Conservation (phyloP, 2,797 vertebrate genomes). For the Pygocentrus nattereri region DNA sequence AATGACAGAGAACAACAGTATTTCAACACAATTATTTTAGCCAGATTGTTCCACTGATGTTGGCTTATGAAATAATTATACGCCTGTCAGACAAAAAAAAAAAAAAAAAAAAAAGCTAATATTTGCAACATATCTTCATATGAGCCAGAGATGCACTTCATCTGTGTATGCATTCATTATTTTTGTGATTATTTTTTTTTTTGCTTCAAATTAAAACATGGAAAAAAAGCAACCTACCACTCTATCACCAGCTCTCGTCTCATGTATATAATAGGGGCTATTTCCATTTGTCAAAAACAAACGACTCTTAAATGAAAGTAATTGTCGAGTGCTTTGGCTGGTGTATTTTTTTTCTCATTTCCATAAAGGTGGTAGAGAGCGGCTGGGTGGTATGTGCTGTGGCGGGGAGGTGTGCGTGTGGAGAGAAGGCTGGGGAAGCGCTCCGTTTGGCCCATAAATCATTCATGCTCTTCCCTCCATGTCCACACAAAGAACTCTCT, state of each 20-base stretch:
- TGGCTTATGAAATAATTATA: conserved; percentile 32
- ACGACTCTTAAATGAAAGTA: conserved; percentile 41
- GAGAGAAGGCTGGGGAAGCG: conserved; percentile 47
- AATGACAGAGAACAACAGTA: conserved; percentile 33
- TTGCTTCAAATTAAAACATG: background rate
- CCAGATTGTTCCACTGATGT: conserved; percentile 10
- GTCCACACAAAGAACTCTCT: conserved; percentile 54
- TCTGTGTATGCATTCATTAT: conserved; percentile 28
- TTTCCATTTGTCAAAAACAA: conserved; percentile 49
- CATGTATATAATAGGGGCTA: conserved; percentile 39
- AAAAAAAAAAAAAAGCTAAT: conserved; percentile 37
- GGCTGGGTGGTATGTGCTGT: conserved; percentile 19
- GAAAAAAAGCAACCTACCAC: background rate
- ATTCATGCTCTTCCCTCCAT: conserved; percentile 58
- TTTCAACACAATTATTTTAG: conserved; percentile 33
- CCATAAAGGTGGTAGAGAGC: conserved; percentile 51
- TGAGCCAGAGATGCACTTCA: background rate
- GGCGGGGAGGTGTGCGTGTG: conserved; percentile 31
- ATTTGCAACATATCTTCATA: conserved; percentile 20
- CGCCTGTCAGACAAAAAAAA: conserved; percentile 17
- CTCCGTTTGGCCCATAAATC: conserved; percentile 62
- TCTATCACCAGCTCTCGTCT: background rate
- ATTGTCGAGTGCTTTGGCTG: conserved; percentile 43
- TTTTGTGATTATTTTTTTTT: background rate
- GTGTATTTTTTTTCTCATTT: conserved; percentile 47